Evolutionary conservation across 2,113 vertebrate species (phyloP).

Genomic region (Spheniscus mendiculus): DNA sequence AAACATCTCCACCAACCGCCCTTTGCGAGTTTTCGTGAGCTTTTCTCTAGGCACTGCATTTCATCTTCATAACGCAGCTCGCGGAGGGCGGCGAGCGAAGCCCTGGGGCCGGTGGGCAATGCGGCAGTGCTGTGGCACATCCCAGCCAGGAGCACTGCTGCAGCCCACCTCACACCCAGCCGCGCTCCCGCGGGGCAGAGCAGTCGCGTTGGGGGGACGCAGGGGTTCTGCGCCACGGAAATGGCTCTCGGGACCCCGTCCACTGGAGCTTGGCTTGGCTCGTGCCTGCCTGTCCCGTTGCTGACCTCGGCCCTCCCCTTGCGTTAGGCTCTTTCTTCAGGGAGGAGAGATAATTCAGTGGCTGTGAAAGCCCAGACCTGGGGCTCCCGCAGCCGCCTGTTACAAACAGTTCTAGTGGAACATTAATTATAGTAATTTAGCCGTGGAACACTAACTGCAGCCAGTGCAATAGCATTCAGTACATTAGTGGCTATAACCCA

Average conservation of each 20-base stretch:
- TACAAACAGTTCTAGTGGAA: constrained; percentile 66
- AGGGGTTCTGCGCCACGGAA: fast-evolving
- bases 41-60: neutral
- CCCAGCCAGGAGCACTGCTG: neutral
- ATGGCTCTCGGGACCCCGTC: neutral
- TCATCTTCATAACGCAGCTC: fast-evolving
- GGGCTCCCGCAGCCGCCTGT: constrained; percentile 45
- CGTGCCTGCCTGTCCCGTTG: neutral
- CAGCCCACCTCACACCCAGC: neutral
- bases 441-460: constrained; percentile 68
- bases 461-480: constrained; percentile 67
- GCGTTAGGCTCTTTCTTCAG: neutral
- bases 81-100: fast-evolving
- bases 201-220: fast-evolving
- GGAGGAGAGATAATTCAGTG: constrained; percentile 31
- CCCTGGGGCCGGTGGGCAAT: fast-evolving
- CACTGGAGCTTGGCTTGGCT: neutral
- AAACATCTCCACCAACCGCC: fast-evolving
- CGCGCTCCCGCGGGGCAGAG: neutral
- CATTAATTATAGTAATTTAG: constrained; percentile 73
- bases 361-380: neutral
- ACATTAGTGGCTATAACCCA: constrained; percentile 71
- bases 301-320: constrained; percentile 6
- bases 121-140: neutral
- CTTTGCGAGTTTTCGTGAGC: neutral